Evolutionary conservation across 2,888 invertebrate species (phyloP), one percentile per base, ranked within the genome.

Genomic region (Eretmocerus hayati): DNA sequence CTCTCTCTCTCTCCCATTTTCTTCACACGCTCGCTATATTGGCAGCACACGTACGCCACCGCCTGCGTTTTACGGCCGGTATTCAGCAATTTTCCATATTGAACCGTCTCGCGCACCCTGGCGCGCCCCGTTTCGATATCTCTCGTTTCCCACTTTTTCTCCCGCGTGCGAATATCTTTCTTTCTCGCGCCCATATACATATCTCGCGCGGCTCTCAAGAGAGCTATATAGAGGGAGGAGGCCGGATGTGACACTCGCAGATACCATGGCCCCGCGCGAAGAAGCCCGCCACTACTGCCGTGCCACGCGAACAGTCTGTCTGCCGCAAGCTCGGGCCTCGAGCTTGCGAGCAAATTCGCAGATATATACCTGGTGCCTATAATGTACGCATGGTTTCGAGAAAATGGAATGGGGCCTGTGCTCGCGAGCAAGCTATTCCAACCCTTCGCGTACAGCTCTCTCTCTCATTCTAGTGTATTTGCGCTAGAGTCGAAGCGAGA

Each of bases 1-100:
- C n/a, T n/a, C n/a, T n/a, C n/a, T n/a, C n/a, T n/a, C n/a, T n/a
- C n/a, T n/a, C n/a, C n/a, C 32, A 13, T n/a, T 21, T n/a, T 46
- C 18, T 33, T 11, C 35, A 38, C 39, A 32, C 37, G 35, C 55
- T 46, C 56, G 57, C 62, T 61, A 64, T 69, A 68, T 69, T 67
- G 66, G 62, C 62, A 59, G 43, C 36, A 21, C 18, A 30, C 61
- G 58, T 38, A 55, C 26, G 33, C 35, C n/a, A 32, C 51, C 50
- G 51, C 54, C 54, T 54, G 54, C 54, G 46, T 54, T 54, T 54
- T 51, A 54, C 54, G 51, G 51, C 54, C 48, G 41, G 48, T 54
- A 54, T 54, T 54, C 54, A 54, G 54, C 54, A 54, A 54, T 54
- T 54, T 54, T 54, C 54, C 54, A 54, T 54, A 54, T 54, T 51